phyloP scores from a whole-genome alignment of 1,140 invertebrate species.

The Adoxophyes honmai region DNA sequence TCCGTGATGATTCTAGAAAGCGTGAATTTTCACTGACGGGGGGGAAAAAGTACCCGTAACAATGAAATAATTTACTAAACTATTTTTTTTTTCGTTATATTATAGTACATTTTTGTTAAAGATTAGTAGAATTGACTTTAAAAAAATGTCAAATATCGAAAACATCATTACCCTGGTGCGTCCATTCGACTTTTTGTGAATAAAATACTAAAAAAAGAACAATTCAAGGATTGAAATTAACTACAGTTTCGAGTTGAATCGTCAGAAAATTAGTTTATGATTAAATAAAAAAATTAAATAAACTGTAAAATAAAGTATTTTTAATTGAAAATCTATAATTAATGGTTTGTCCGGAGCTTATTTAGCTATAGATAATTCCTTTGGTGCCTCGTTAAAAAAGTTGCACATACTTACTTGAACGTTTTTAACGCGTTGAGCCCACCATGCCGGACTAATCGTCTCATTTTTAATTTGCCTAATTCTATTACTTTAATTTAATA shows the following conservation, averaged over 20 bases:
- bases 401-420: no score
- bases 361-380: no score
- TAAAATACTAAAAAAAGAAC: background rate
- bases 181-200: background rate
- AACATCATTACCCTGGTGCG: background rate
- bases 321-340: no score
- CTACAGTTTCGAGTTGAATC: background rate
- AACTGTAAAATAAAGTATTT: no score
- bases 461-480: no score
- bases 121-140: background rate
- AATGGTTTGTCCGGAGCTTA: no score
- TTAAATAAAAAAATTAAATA: background rate
- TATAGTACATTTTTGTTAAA: background rate
- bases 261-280: background rate
- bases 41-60: no score
- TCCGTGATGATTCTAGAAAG: background rate
- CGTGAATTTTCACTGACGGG: background rate
- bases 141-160: background rate
- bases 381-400: no score
- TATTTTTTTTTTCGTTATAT: background rate
- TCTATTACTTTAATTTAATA: no score
- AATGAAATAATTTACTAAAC: background rate
- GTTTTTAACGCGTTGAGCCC: no score
- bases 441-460: no score
- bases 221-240: no score